Evolutionary conservation across 2,888 invertebrate genomes (phyloP), one percentile per base, ranked within the genome.

Genomic region (Anthophora plumipes): DNA sequence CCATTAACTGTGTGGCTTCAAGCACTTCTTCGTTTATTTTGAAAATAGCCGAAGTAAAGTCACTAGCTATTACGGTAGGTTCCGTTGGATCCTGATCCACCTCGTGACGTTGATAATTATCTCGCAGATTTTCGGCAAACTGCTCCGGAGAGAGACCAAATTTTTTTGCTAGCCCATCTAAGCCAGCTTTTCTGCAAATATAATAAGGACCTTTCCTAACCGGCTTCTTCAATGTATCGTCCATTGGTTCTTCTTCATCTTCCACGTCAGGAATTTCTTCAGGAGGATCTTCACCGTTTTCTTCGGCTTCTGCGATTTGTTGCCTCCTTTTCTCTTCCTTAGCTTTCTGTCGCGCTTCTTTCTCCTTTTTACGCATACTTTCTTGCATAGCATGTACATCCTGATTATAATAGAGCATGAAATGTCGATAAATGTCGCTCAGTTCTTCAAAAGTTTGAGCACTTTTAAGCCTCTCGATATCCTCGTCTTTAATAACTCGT

Each of bases 101-200:
- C 91, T 99, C 99, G 92, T 98, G 97, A 17, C 98, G 95, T 92
- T 98, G 98, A 93, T 99, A 99, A 93, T 98, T 98, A 91, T 99
- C 99, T 0, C 98, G 95, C 9, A 99, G 94, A 94, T 99, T 99
- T 94, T 99, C 99, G 0, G 98, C 98, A 93, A 98, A 99, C 93
- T 99, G 97, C 92, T 98, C 98, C 0, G 99, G 98, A 0, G 97
- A 96, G 68, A 99, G 94, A 80, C 99, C 99, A 93, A 99, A 99
- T 91, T 97, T 96, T 92, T 97, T 97, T 3, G 98, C 98, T 59
- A 99, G 95, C 0, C 96, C 96, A 89, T 96, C 97, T 14, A 98
- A 95, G 37, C 98, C 98, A 3, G 97, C 97, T 92, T 96, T 97
- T 69, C 96, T 95, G 90, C 98, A 98, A 85, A 98, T 95, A 52